These are phyloP conservation scores for Drosophila meridiana DNA, from an alignment of 2,888 invertebrate genomes.

Conservation along the genomic window DNA sequence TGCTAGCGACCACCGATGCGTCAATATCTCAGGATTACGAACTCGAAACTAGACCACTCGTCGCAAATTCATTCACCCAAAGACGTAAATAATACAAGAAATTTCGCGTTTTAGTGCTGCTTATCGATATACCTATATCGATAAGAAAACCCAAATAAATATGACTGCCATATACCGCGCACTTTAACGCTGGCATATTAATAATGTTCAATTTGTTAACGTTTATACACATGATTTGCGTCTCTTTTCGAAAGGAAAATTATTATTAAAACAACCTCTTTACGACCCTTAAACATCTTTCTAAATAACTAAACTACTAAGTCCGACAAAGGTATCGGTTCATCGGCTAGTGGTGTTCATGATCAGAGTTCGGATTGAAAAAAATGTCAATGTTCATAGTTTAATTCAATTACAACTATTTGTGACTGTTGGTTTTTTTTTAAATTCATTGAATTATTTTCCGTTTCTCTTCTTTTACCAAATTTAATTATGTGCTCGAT, in stretches of 20 bases:
- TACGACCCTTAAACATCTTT: neutral
- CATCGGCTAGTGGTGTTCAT: neutral
- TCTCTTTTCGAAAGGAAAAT: too few relatives aligned
- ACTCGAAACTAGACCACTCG: slow-evolving; percentile 26
- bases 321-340: neutral
- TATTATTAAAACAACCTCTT: neutral
- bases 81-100: slow-evolving; percentile 72
- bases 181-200: neutral
- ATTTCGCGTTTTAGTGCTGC: slow-evolving; percentile 45
- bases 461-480: neutral
- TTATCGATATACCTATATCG: slow-evolving; percentile 49
- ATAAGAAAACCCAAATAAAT: slow-evolving; percentile 17
- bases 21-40: slow-evolving; percentile 16
- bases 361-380: neutral
- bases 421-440: neutral
- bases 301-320: neutral
- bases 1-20: slow-evolving; percentile 17
- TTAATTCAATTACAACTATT: neutral
- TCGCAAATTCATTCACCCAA: slow-evolving; percentile 40
- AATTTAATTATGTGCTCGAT: neutral
- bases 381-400: neutral
- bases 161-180: neutral
- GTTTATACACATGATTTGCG: neutral
- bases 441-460: neutral
- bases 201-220: neutral